A percentile compares a stretch with the other conserved stretches of the same genome.
These are phyloP conservation scores for Callithrix jacchus DNA, from an alignment of 2,113 vertebrate species.

Conservation along the genomic window DNA sequence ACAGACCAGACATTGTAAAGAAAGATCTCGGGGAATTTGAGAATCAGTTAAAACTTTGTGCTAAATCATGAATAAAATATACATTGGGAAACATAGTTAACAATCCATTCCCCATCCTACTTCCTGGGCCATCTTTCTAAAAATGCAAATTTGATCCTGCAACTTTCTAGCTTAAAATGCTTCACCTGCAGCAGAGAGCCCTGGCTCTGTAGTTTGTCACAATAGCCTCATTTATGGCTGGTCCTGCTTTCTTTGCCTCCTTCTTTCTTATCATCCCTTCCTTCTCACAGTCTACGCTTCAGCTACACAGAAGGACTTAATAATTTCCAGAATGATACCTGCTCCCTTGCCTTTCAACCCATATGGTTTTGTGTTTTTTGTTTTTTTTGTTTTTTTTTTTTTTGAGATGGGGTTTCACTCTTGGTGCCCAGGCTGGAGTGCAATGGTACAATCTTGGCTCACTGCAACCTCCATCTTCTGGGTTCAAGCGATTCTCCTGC, in stretches of 20 bases:
- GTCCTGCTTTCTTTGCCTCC: neutral
- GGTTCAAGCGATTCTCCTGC: no score
- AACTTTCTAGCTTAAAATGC: neutral
- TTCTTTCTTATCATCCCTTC: neutral
- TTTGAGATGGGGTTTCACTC: no score
- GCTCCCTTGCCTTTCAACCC: neutral
- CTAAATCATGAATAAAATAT: neutral
- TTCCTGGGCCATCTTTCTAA: neutral
- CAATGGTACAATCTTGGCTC: no score
- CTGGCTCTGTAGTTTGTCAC: neutral
- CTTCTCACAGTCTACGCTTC: neutral
- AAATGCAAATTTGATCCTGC: neutral
- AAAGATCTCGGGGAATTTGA: neutral
- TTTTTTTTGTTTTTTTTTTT: no score
- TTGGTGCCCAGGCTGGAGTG: no score
- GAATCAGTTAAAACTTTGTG: neutral
- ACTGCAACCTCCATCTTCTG: no score
- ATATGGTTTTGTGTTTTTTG: no score
- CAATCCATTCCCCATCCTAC: neutral
- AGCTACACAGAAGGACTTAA: neutral
- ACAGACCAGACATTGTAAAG: neutral
- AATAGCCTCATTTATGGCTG: neutral
- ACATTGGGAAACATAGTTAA: neutral
- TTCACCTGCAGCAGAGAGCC: neutral
- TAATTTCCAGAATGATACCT: neutral